Base-by-base conservation (phyloP, 1,140 invertebrate species). In the Thalassaphorura encarpata region DNA sequence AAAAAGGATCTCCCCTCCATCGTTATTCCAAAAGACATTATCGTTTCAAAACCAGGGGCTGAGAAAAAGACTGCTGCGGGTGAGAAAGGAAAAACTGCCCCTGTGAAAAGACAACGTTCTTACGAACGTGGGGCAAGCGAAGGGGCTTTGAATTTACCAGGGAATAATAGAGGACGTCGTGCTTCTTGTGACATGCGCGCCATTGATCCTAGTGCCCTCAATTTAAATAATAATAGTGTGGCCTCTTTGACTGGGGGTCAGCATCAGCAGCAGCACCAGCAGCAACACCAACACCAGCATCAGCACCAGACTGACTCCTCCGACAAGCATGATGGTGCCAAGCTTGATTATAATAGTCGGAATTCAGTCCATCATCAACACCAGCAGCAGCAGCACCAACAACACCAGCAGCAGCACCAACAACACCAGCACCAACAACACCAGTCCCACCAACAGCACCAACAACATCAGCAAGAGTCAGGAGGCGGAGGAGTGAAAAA, bases 121-220 rank as follows among this genome's bases (percentile, higher is more conserved):
- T 64, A 64, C 40, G 63, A 64, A 29, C 56, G 63, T 5, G 63
- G 63, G 16, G 59, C 63, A 2, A 59, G 56, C 43, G 63, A 64
- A 46, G 59, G 59, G 11, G 55, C 63, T 27, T 54, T 64, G n/a
- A 64, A 64, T 43, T 43, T 64, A 40, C 63, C 63, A 26, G 57
- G 24, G 6, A 61, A 61, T 46, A 53, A 56, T 36, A 29, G 63
- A 43, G 63, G 59, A 16, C 49, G 63, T 28, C 29, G 63, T 39
- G 63, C 63, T 48, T 61, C 59, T 29, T 64, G 63, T 60, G 63
- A 64, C 54, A 41, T 64, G 29, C 48, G 63, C 4, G 47, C 53
- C 16, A 56, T 61, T 31, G 60, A 61, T 31, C 42, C 60, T 19
- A 57, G 26, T 31, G 50, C 53, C 21, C 24, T 61, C n/a, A 40